Evolutionary conservation across 2,113 vertebrate genomes (phyloP).

Genomic region (Sylvilagus bachmani): DNA sequence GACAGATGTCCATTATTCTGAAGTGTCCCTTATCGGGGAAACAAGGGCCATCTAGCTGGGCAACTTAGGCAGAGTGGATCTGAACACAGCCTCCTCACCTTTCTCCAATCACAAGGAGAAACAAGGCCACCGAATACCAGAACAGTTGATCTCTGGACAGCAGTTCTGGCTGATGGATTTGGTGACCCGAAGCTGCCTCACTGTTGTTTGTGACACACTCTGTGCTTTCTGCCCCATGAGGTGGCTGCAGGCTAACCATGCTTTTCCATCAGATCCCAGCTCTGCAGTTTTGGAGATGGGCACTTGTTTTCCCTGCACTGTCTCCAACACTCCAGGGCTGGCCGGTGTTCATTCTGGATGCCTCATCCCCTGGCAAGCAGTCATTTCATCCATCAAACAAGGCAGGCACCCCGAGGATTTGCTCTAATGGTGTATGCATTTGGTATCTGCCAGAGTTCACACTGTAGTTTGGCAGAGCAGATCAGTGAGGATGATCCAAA

Average conservation of each 20-base stretch:
- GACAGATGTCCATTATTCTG: background rate
- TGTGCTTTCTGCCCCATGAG: background rate
- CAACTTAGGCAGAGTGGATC: background rate
- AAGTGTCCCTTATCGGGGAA: background rate
- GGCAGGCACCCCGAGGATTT: background rate
- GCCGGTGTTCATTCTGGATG: conserved; percentile 33
- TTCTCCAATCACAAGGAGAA: background rate
- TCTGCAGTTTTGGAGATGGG: background rate
- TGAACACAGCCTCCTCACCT: background rate
- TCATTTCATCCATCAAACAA: conserved; percentile 61
- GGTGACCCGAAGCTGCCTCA: background rate
- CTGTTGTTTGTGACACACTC: background rate
- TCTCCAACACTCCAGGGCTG: conserved; percentile 21
- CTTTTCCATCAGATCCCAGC: background rate
- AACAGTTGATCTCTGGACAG: background rate
- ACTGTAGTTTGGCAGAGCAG: background rate
- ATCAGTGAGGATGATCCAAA: background rate
- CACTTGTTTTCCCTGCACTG: conserved; percentile 19
- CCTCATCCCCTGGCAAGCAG: conserved; percentile 25
- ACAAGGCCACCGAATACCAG: background rate
- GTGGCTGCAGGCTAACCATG: background rate
- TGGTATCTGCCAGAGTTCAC: conserved; percentile 30
- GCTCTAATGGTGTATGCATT: background rate
- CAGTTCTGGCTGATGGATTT: background rate
- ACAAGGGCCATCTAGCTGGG: background rate